Evolutionary conservation across 37 sponge, comb jelly and placozoan genomes (phyloP), one percentile per base, ranked within the genome.

Genomic region (Amphimedon queenslandica): DNA sequence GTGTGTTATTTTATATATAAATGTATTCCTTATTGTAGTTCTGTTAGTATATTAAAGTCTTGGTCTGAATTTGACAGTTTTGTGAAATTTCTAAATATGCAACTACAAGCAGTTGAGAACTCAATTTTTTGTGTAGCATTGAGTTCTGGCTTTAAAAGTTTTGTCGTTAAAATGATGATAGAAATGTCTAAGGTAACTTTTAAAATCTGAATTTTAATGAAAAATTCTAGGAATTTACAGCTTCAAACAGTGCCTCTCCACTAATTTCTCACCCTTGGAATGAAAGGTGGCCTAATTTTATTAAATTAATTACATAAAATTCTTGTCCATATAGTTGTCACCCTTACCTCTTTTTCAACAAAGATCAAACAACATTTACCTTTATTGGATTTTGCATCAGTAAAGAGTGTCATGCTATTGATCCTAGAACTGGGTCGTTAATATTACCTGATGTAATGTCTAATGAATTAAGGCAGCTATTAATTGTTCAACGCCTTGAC

Each of bases 261-360:
- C 58, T n/a, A 41, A 58, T 55, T 55, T 20, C 18, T 23, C 16
- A 42, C 29, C 16, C 53, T 16, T 4, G 80, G 5, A 39, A 35
- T 6, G 38, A 65, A 34, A 27, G 72, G 64, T 57, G 75, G 72
- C 33, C 32, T n/a, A n/a, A n/a, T n/a, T n/a, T n/a, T n/a, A n/a
- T n/a, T n/a, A n/a, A n/a, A n/a, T n/a, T n/a, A n/a, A n/a, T n/a
- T n/a, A n/a, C n/a, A n/a, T n/a, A n/a, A n/a, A n/a, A n/a, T n/a
- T n/a, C n/a, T n/a, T n/a, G n/a, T n/a, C n/a, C n/a, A n/a, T n/a
- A n/a, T n/a, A 89, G 89, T 55, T 74, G 75, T 64, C 98, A 97
- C 56, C 98, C 98, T 1, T 97, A 97, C 68, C 75, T 97, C 37
- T 93, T 97, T 68, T 97, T 97, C 69, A 93, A 97, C 53, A 70